Base-by-base conservation (phyloP, 1,140 invertebrate species). In the Schlechtendalia chinensis region DNA sequence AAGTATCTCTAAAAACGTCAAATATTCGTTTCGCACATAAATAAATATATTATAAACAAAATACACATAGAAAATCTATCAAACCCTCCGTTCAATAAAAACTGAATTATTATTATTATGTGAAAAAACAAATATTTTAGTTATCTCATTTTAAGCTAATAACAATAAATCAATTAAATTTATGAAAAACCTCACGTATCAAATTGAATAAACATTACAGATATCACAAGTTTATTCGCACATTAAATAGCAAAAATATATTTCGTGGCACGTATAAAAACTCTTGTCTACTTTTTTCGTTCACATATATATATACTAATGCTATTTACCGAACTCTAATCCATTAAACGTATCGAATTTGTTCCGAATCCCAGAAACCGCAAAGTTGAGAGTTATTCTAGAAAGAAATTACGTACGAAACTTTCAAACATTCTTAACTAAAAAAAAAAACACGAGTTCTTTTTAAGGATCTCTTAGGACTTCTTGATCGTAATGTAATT, bases 381-480 rank as follows among this genome's bases (percentile, higher is more conserved):
- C 24, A 71, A 71, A 53, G 16, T 71, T 29, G 11, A 53, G 17
- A 27, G 45, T 50, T 50, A 27, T 16, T 27, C 67, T 50, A 50
- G 67, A 10, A 71, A 71, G 67, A 50, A 50, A 50, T 50, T 27
- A 71, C 16, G 47, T 17, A 50, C 27, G 22, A 53, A 71, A 71
- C 69, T 71, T 71, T 71, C 16, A 5, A 71, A 53, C 27, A 29
- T 71, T 27, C 16, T 71, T 27, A 27, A 27, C 27, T 53, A 27
- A 29, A 45, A 50, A 69, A 27, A 47, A 50, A 47, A 53, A 71
- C 16, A 19, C 1, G 10, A 27, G 1, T 53, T 29, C 32, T 39
- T 50, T 53, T 71, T 71, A 53, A 53, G 16, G 8, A 27, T 53
- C 8, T 19, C 16, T 19, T 17, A 17, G 39, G 53, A 54, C 53